Conservation (phyloP, 2,888 invertebrate species). For the Leptarthrus brevirostris region DNA sequence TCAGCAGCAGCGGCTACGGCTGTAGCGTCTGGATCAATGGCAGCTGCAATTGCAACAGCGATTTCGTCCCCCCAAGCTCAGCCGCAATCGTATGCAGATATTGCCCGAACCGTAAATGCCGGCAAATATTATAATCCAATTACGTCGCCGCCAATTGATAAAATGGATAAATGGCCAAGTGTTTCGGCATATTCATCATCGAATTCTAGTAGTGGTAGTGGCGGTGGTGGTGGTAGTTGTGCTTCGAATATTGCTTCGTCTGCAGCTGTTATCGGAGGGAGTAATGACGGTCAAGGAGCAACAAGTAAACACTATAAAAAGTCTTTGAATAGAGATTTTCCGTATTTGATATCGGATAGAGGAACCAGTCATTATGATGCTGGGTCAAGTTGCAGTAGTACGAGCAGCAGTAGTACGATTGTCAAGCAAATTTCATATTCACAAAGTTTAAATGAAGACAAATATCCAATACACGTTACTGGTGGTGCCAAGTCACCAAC, state of each 20-base stretch:
- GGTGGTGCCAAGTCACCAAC: not conserved
- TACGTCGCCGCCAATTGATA: conserved; percentile 42
- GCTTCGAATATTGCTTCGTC: not conserved
- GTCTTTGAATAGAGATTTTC: conserved; percentile 58
- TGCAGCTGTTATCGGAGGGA: conserved; percentile 8
- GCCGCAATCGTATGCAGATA: conserved; percentile 82
- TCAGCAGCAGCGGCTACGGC: conserved; percentile 50
- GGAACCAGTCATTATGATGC: conserved; percentile 46
- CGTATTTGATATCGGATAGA: conserved; percentile 57
- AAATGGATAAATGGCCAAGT: conserved; percentile 57
- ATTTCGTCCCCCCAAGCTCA: conserved; percentile 58
- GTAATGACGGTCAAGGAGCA: conserved; percentile 48
- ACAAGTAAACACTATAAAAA: conserved; percentile 43
- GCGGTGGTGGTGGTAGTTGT: not conserved
- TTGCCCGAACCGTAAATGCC: conserved; percentile 72
- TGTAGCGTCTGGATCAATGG: conserved; percentile 39
- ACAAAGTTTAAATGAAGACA: conserved; percentile 57
- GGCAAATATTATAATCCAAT: conserved; percentile 51
- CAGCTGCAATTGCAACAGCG: conserved; percentile 50
- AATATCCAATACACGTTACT: not conserved
- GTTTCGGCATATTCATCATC: conserved; percentile 55
- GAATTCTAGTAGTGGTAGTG: conserved; percentile 11
- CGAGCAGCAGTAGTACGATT: conserved; percentile 52
- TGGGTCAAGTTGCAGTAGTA: conserved; percentile 52
- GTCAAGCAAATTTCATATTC: conserved; percentile 59